Evolutionary conservation across 2,888 invertebrate genomes (phyloP).

Genomic region (Apodemia zela): DNA sequence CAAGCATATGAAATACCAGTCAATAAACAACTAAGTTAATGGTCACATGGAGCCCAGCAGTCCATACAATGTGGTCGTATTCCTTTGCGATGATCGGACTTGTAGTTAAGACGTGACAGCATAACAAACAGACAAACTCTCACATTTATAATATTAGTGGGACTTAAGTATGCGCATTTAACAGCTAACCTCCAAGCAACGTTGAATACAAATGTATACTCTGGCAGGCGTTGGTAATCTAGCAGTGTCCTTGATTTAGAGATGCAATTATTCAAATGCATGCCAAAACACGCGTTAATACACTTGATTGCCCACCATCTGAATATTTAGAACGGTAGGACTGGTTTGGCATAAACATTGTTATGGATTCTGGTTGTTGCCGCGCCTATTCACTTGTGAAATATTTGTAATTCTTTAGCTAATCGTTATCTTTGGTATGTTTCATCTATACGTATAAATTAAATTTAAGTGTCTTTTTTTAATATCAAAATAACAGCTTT

Average conservation of each 20-base stretch:
- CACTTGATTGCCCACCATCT: slow-evolving; percentile 68
- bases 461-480: too few species aligned
- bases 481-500: too few species aligned
- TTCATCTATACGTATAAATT: too few species aligned
- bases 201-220: slow-evolving; percentile 13
- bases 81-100: too few species aligned
- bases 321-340: slow-evolving; percentile 51
- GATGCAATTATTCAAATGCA: slow-evolving; percentile 58
- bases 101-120: too few species aligned
- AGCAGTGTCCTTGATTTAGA: slow-evolving; percentile 35
- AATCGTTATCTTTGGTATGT: too few species aligned
- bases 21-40: too few species aligned
- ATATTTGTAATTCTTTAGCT: neutral
- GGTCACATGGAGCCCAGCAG: too few species aligned
- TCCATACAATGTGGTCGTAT: too few species aligned
- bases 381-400: neutral
- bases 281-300: slow-evolving; percentile 59
- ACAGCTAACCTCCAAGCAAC: slow-evolving; percentile 5
- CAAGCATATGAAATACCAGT: too few species aligned
- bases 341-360: slow-evolving; percentile 34
- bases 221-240: slow-evolving; percentile 28
- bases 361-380: neutral
- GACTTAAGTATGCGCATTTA: neutral
- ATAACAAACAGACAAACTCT: neutral
- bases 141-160: neutral